Conservation (phyloP, 2,888 invertebrate genomes). For the Drosophila barbarae region DNA sequence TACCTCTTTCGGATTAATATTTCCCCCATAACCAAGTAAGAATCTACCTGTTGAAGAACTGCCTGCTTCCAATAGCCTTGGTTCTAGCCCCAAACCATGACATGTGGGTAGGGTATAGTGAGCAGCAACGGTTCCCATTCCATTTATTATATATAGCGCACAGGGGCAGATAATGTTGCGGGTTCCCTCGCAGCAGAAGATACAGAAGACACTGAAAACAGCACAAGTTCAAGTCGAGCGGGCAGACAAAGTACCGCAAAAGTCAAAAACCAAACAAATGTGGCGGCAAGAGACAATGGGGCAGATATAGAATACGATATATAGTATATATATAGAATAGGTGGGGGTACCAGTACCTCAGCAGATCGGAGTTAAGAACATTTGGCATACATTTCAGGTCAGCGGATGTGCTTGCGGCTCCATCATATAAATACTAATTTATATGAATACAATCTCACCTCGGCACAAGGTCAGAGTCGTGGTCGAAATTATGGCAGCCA, state of each 20-base stretch:
- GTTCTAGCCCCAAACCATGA: conserved; percentile 3
- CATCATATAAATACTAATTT: conserved; percentile 3
- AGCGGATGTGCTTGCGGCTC: conserved; percentile 39
- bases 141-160: conserved; percentile 37
- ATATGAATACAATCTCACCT: conserved; percentile 23
- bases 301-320: conserved; percentile 10
- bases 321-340: not conserved
- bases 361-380: conserved; percentile 52
- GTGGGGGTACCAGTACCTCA: conserved; percentile 18
- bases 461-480: conserved; percentile 33
- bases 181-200: conserved; percentile 46
- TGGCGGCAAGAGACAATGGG: conserved; percentile 56
- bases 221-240: conserved; percentile 72
- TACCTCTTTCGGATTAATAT: too few relatives aligned
- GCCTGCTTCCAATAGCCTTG: not conserved
- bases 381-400: conserved; percentile 50
- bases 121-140: conserved; percentile 59
- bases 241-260: conserved; percentile 73
- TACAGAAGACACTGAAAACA: conserved; percentile 7
- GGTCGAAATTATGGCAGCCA: conserved; percentile 25
- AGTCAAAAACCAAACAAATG: conserved; percentile 73
- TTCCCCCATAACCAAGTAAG: not conserved
- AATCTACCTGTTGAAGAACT: conserved; percentile 12
- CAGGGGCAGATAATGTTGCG: conserved; percentile 60
- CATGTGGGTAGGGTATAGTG: conserved; percentile 30